Evolutionary conservation across 2,888 invertebrate genomes (phyloP).

Genomic region (Meta bourneti): DNA sequence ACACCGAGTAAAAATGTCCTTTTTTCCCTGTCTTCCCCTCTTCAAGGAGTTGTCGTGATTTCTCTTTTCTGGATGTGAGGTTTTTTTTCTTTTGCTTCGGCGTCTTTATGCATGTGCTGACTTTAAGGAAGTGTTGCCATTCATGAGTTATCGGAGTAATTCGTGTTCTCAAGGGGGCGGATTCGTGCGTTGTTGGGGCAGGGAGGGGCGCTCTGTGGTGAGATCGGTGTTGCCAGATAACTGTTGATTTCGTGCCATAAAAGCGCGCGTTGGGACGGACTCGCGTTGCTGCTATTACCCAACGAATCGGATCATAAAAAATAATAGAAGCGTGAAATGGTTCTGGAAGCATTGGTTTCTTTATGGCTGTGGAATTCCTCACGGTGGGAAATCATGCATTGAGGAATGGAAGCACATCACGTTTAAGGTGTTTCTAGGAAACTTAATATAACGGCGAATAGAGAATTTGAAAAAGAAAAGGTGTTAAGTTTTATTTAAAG

Average conservation of each 20-base stretch:
- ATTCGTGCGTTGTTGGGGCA: not conserved
- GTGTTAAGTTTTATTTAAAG: too few relatives aligned
- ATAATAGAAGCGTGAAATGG: not conserved
- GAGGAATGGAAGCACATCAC: too few relatives aligned
- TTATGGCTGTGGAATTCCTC: not conserved
- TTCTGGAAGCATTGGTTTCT: not conserved
- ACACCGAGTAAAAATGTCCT: slow-evolving; percentile 65
- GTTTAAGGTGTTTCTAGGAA: too few relatives aligned
- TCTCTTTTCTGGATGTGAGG: slow-evolving; percentile 25
- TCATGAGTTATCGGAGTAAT: slow-evolving; percentile 32
- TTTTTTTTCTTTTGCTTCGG: slow-evolving; percentile 7
- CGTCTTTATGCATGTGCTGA: slow-evolving; percentile 44
- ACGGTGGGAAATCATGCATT: not conserved
- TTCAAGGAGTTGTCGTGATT: slow-evolving; percentile 11
- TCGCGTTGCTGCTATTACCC: not conserved
- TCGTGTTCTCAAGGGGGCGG: not conserved
- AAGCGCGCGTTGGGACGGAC: not conserved
- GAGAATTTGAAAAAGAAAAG: too few relatives aligned
- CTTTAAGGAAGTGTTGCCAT: slow-evolving; percentile 47
- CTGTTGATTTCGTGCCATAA: not conserved
- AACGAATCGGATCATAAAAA: not conserved
- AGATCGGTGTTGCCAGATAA: not conserved
- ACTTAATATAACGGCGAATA: too few relatives aligned
- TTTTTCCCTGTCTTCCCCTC: slow-evolving; percentile 28
- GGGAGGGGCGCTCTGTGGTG: too few relatives aligned